Conservation (phyloP, 2,113 vertebrate species). For the Perca fluviatilis region DNA sequence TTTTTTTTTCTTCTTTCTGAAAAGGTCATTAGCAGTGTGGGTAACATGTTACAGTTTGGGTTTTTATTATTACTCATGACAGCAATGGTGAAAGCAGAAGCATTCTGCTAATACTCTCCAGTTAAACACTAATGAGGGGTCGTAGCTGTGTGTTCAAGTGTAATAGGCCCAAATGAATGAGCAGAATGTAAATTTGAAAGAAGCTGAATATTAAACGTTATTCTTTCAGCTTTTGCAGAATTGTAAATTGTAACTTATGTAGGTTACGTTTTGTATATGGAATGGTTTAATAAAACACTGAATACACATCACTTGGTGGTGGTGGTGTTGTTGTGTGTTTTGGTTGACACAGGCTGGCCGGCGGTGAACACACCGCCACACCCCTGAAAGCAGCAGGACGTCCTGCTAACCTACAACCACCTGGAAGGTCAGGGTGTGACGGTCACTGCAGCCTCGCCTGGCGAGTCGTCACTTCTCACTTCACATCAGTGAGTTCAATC, state of each 20-base stretch:
- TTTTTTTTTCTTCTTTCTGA: neutral
- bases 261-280: conserved; percentile 74
- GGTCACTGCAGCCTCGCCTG: neutral
- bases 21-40: conserved; percentile 11
- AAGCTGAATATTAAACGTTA: conserved; percentile 61
- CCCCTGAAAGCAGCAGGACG: neutral
- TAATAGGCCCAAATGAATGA: conserved; percentile 28
- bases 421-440: conserved; percentile 1
- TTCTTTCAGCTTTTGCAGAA: conserved; percentile 66
- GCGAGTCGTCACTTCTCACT: neutral
- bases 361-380: neutral
- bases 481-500: too few relatives aligned
- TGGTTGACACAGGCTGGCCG: neutral
- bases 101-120: conserved; percentile 1
- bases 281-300: conserved; percentile 78
- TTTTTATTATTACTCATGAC: conserved; percentile 6
- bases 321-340: conserved; percentile 6
- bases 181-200: conserved; percentile 41
- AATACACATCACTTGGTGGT: conserved; percentile 17
- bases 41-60: conserved; percentile 3
- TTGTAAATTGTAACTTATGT: conserved; percentile 65
- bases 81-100: neutral
- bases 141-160: conserved; percentile 6
- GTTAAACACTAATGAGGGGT: conserved; percentile 11
- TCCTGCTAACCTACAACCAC: neutral